These are phyloP conservation scores for Anarsia innoxiella DNA, from an alignment of 2,888 invertebrate genomes.

Conservation along the genomic window DNA sequence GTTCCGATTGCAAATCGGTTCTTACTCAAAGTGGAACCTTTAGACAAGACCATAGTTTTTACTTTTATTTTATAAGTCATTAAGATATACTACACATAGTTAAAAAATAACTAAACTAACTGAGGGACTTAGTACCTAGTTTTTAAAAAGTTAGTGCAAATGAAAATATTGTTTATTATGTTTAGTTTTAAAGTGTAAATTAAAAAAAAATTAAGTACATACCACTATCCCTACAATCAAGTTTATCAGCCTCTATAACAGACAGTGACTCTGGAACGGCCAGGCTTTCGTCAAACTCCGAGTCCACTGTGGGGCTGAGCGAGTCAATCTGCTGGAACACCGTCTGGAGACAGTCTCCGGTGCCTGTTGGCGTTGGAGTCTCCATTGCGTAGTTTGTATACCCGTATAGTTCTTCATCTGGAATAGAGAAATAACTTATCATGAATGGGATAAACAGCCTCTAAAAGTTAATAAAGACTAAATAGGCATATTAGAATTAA, in stretches of 20 bases:
- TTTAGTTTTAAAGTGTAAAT: no score
- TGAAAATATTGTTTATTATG: no score
- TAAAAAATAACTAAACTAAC: no score
- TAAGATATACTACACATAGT: no score
- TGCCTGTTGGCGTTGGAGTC: conserved; percentile 49
- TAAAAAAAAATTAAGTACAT: conserved; percentile 6
- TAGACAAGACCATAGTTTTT: no score
- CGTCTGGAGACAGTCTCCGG: conserved; percentile 62
- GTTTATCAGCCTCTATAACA: conserved; percentile 73
- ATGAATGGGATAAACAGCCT: background rate
- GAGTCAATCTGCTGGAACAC: conserved; percentile 71
- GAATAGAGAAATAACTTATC: conserved; percentile 14
- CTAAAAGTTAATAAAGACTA: background rate
- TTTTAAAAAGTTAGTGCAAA: no score
- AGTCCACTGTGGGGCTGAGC: conserved; percentile 73
- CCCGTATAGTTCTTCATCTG: conserved; percentile 67
- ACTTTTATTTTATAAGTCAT: no score
- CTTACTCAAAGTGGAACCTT: no score
- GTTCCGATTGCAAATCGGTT: no score
- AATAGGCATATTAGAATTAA: background rate
- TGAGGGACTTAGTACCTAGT: no score
- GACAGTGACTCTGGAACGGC: conserved; percentile 85
- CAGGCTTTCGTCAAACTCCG: conserved; percentile 87
- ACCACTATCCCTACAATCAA: conserved; percentile 39
- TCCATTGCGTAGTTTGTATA: conserved; percentile 70